These are phyloP conservation scores for Salvator merianae DNA, from an alignment of 2,113 vertebrate genomes.

Conservation along the genomic window DNA sequence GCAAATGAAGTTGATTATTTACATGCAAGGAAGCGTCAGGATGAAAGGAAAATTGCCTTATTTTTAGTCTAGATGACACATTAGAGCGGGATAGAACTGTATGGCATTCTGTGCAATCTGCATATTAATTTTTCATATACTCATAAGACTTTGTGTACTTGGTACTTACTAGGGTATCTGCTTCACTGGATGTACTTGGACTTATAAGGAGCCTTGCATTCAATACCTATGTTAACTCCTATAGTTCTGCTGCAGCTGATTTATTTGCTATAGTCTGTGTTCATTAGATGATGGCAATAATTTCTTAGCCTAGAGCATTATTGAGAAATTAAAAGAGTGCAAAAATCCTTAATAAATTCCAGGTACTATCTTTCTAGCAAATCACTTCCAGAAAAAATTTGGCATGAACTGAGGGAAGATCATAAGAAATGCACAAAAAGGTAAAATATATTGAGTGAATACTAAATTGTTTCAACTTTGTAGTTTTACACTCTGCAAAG, in stretches of 20 bases:
- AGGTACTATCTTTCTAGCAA: constrained; percentile 82
- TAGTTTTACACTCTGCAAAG: background rate
- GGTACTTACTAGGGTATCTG: background rate
- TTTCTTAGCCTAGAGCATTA: background rate
- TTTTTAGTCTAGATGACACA: background rate
- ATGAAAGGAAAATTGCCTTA: background rate
- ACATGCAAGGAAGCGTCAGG: background rate
- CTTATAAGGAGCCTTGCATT: background rate
- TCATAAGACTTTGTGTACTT: background rate
- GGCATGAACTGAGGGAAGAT: constrained; percentile 77
- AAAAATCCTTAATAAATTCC: constrained; percentile 58
- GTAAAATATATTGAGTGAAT: constrained; percentile 68
- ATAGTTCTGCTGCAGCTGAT: background rate
- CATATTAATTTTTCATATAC: no score
- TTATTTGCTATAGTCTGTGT: background rate
- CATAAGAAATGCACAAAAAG: constrained; percentile 81
- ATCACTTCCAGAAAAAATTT: constrained; percentile 80
- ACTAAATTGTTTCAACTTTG: background rate
- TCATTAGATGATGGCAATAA: background rate
- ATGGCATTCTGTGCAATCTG: no score
- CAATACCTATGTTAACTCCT: background rate
- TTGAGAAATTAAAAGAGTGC: background rate
- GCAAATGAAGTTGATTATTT: background rate
- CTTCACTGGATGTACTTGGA: background rate
- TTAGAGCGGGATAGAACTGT: no score